Evolutionary conservation across 2,888 invertebrate species (phyloP), one percentile per base, ranked within the genome.

Genomic region (Lithophane semibrunnea): DNA sequence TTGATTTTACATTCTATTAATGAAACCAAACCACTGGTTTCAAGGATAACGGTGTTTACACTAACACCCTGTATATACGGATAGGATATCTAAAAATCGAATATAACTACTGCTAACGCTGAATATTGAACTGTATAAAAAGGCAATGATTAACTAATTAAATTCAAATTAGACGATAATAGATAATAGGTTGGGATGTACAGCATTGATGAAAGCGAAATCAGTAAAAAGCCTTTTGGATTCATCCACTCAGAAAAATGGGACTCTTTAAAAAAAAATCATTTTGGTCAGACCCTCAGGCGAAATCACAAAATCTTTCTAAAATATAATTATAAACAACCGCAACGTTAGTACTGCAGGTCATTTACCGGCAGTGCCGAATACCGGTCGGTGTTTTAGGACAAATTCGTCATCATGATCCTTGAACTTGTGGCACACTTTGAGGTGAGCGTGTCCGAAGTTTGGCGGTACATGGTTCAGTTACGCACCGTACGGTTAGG

Each of bases 361-460:
- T 89, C 88, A 73, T 89, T 90, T 88, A 90, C 89, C 88, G 84
- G 10, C 63, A 65, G 24, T 10, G 56, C 73, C 63, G 74, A 83
- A 87, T 83, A 80, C 85, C 81, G 88, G 90, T 89, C 88, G 86
- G 82, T 86, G 88, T 82, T 84, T 84, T 80, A 79, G 88, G 86
- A 89, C 83, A 79, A 64, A 82, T 75, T 86, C 88, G 89, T 88
- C 91, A 76, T 87, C 88, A 54, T 86, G 89, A 89, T 92, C 92
- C 92, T 92, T 92, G 93, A 92, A 92, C 92, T 91, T 91, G 90
- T 88, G 90, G 75, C 91, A 90, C 85, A 88, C 79, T 88, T 92
- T 82, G 86, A 89, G 90, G 88, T 89, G 86, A 89, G 82, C 77
- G 87, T 77, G 83, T 81, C 65, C 67, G 67, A 69, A 75, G 66